Conservation (phyloP, 2,797 vertebrate species). For the Microctenopoma stevenorrisi region DNA sequence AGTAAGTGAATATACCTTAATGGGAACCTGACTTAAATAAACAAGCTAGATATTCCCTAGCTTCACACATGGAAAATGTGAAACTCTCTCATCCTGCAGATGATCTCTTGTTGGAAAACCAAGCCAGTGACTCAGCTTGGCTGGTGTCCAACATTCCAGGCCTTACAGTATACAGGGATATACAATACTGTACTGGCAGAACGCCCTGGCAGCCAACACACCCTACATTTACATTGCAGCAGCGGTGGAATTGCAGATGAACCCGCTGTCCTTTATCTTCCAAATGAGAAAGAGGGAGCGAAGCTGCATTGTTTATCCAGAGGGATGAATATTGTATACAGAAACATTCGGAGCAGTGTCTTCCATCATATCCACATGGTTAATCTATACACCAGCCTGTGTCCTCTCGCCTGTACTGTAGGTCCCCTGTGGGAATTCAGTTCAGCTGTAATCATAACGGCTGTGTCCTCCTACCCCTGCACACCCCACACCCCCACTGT, state of each 20-base stretch:
- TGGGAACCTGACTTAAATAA: too few relatives aligned
- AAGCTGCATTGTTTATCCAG: constrained; percentile 52
- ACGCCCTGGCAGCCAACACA: constrained; percentile 28
- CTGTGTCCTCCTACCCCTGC: constrained; percentile 1
- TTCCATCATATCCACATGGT: constrained; percentile 70
- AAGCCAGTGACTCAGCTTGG: constrained; percentile 51
- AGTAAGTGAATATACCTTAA: too few relatives aligned
- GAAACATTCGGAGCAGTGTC: constrained; percentile 32
- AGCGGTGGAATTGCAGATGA: constrained; percentile 38
- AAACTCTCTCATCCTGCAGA: constrained; percentile 12
- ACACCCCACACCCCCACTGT: constrained; percentile 17
- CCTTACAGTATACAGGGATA: constrained; percentile 38
- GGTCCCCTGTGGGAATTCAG: constrained; percentile 65
- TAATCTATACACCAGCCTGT: constrained; percentile 60
- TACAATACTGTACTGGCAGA: constrained; percentile 33
- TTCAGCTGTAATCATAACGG: constrained; percentile 55
- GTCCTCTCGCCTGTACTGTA: constrained; percentile 49
- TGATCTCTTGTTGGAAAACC: constrained; percentile 19
- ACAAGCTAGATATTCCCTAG: too few relatives aligned
- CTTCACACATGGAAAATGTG: neutral
- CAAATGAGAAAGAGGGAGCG: constrained; percentile 14
- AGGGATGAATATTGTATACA: constrained; percentile 40
- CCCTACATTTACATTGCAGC: constrained; percentile 37
- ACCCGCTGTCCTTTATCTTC: constrained; percentile 61
- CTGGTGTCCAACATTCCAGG: constrained; percentile 45